Base-by-base conservation (phyloP, 2,888 invertebrate genomes). In the Eupithecia dodoneata region DNA sequence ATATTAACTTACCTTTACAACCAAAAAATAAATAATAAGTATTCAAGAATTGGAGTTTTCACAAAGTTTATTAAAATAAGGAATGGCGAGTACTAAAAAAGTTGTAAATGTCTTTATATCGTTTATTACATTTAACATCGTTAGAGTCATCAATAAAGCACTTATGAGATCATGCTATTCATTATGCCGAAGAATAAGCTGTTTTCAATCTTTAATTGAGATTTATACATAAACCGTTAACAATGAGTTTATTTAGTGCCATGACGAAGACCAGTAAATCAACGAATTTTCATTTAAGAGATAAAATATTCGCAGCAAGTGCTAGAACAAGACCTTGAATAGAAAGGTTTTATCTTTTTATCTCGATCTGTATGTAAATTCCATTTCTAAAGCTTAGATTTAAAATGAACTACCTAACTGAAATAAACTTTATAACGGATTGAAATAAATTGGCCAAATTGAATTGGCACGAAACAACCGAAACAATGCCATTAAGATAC, bases 401-500 rank as follows among this genome's bases (percentile, higher is more conserved):
- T 12, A 30, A 44, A 69, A 42, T 45, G 45, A 69, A 44, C n/a
- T 44, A 69, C n/a, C 44, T 10, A 69, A 44, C 44, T 10, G 44
- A 69, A 69, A 44, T 69, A 66, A 69, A 45, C 30, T 63, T 63
- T 69, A 45, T 44, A 70, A 47, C 70, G 70, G 47, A 70, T 47
- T 70, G 70, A 70, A 30, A 18, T 42, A 71, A 71, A 55, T 49
- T 52, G 71, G 49, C 41, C 13, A 71, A 71, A 71, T 71, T 71
- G 71, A 71, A 45, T 71, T 71, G 49, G 71, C 71, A 55, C 59
- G 71, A 55, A 72, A 18, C 55, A 44, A 72, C 30, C 59, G 71
- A 55, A 72, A 59, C 55, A 55, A 72, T 55, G 41, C 44, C 41
- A 42, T 72, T 72, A 45, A n/a, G 55, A 55, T 55, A 18, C 13